Conservation (phyloP, 1,140 invertebrate species). For the Zelostemma sp. region DNA sequence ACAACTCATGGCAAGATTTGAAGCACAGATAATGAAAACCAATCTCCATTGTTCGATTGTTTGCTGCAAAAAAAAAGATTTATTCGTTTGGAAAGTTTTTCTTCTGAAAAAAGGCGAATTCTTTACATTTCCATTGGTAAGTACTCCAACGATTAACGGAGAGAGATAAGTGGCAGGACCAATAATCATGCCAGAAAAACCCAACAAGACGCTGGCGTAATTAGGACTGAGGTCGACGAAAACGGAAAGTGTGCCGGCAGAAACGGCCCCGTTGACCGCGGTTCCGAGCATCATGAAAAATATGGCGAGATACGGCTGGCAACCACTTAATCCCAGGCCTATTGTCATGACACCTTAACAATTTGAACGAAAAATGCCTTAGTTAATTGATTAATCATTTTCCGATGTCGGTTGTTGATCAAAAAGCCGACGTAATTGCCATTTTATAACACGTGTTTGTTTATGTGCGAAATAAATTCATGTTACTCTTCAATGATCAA, state of each 20-base stretch:
- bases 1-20: constrained; percentile 70
- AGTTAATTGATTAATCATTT: too few species aligned
- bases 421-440: too few species aligned
- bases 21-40: constrained; percentile 74
- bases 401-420: too few species aligned
- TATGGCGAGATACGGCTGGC: constrained; percentile 73
- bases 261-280: constrained; percentile 75
- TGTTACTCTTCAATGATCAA: too few species aligned
- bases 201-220: constrained; percentile 76
- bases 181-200: constrained; percentile 72
- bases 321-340: constrained; percentile 74
- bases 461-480: too few species aligned
- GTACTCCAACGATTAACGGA: constrained; percentile 72
- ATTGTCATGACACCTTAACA: constrained; percentile 74
- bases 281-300: constrained; percentile 75
- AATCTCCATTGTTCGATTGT: constrained; percentile 76
- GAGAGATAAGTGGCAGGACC: constrained; percentile 73
- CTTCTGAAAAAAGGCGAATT: background rate
- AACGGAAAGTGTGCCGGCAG: constrained; percentile 74
- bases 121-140: constrained; percentile 75
- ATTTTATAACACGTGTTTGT: too few species aligned
- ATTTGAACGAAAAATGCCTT: too few species aligned
- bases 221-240: constrained; percentile 79
- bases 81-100: background rate
- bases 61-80: constrained; percentile 70